Percentiles rank a stretch among this genome's conserved stretches.
Evolutionary conservation across 53 echinoderm and acorn worm species (phyloP).

Genomic region (Temnopleurus reevesii): DNA sequence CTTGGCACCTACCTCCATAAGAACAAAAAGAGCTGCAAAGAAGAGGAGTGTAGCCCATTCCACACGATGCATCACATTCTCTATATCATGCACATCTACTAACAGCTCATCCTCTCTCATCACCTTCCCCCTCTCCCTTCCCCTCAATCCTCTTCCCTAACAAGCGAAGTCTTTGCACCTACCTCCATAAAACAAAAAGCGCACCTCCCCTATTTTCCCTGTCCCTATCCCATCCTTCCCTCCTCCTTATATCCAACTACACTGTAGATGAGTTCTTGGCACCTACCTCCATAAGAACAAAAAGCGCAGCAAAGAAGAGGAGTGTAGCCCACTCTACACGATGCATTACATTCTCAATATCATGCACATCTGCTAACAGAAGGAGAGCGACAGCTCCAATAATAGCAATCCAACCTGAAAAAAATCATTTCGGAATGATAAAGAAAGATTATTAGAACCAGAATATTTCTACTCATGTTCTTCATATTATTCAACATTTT

Average conservation of each 20-base stretch:
- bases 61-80: neutral
- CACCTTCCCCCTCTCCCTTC: neutral
- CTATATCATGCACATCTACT: neutral
- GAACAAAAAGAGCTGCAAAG: neutral
- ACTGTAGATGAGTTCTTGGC: neutral
- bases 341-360: conserved; percentile 39
- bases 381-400: conserved; percentile 79
- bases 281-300: conserved; percentile 75
- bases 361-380: conserved; percentile 70
- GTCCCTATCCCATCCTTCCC: neutral
- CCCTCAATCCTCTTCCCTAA: neutral
- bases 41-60: neutral
- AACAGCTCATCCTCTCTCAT: neutral
- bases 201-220: neutral
- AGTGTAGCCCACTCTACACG: neutral
- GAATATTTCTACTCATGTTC: too few species aligned
- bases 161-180: neutral
- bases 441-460: too few species aligned
- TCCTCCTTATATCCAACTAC: too few species aligned
- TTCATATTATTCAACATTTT: too few species aligned
- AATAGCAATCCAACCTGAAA: conserved; percentile 90
- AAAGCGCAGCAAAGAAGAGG: conserved; percentile 96
- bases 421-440: too few species aligned
- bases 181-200: too few species aligned
- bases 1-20: conserved; percentile 59